Evolutionary conservation across 2,113 vertebrate species (phyloP).

Genomic region (Scomber colias): DNA sequence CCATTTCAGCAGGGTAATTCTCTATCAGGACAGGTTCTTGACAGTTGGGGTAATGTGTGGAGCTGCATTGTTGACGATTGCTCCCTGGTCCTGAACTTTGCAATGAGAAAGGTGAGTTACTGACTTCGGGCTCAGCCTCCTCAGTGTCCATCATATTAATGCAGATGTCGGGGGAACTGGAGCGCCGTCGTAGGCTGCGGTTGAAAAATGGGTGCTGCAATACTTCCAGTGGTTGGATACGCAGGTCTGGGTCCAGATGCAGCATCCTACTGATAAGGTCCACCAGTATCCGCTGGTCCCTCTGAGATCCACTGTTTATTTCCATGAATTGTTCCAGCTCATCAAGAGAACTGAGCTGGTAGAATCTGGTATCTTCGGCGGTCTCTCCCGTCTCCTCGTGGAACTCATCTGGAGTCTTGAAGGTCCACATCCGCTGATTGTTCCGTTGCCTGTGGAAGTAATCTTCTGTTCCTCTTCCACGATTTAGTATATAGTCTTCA

Average conservation of each 20-base stretch:
- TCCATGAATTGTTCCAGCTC: not conserved
- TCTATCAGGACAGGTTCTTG: no score
- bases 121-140: no score
- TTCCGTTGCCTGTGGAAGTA: not conserved
- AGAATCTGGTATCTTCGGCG: not conserved
- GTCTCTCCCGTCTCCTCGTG: no score
- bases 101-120: no score
- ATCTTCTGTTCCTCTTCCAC: not conserved
- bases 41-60: no score
- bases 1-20: no score
- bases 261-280: not conserved
- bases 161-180: no score
- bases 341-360: not conserved
- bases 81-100: no score
- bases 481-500: not conserved
- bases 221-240: not conserved
- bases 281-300: not conserved
- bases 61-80: no score
- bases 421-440: not conserved
- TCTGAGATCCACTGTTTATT: not conserved
- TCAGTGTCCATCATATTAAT: no score
- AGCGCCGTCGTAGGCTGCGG: no score
- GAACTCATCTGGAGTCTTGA: constrained; percentile 1
- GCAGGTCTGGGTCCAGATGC: not conserved
- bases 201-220: constrained; percentile 8